phyloP scores from a whole-genome alignment of 1,140 invertebrate genomes.

The Ooceraea biroi region DNA sequence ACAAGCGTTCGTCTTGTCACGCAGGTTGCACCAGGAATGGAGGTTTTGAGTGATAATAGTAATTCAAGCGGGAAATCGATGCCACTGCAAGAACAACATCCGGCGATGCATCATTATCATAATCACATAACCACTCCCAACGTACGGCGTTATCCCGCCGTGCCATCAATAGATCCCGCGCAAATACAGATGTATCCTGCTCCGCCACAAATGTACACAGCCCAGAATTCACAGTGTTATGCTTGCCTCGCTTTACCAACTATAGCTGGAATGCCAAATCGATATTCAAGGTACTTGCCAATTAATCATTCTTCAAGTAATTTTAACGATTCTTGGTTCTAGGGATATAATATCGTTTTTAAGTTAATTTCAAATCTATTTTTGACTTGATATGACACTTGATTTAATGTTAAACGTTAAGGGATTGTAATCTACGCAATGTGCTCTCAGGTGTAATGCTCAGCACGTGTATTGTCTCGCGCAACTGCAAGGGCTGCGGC shows the following conservation, averaged over 20 bases:
- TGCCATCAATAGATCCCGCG: constrained; percentile 78
- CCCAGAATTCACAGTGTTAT: constrained; percentile 82
- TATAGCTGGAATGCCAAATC: constrained; percentile 80
- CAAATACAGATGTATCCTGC: constrained; percentile 83
- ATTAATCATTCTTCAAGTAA: background rate
- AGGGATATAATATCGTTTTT: background rate
- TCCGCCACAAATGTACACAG: constrained; percentile 81
- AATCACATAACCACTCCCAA: constrained; percentile 79
- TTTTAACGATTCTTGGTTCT: background rate
- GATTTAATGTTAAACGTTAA: background rate
- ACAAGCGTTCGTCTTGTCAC: background rate
- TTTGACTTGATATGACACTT: constrained; percentile 36
- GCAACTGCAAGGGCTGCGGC: constrained; percentile 84
- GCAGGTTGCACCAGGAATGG: constrained; percentile 75
- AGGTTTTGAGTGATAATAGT: constrained; percentile 76
- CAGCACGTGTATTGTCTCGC: constrained; percentile 83
- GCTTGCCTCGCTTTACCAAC: constrained; percentile 82
- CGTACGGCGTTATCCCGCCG: constrained; percentile 83
- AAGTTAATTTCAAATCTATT: background rate
- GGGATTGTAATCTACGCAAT: background rate
- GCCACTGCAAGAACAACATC: constrained; percentile 79
- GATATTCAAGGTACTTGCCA: constrained; percentile 80
- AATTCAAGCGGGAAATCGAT: constrained; percentile 79
- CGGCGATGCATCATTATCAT: constrained; percentile 81
- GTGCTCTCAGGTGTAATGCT: constrained; percentile 80